Evolutionary conservation across 2,888 invertebrate genomes (phyloP).

Genomic region (Tenthredo livida): DNA sequence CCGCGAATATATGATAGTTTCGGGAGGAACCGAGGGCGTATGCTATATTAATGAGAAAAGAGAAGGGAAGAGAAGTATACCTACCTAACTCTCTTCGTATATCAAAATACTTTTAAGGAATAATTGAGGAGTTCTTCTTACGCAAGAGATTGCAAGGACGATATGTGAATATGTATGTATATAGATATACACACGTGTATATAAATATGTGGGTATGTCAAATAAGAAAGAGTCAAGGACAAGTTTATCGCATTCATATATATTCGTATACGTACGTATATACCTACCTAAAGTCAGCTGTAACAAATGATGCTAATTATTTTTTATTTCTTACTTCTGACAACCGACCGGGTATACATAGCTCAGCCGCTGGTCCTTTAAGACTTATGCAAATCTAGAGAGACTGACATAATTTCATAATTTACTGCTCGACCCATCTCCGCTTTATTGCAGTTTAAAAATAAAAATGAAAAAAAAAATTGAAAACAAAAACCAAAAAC

Average conservation of each 20-base stretch:
- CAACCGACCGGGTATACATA: not conserved
- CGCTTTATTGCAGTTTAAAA: not conserved
- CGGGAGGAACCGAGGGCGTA: not conserved
- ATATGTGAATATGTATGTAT: not conserved
- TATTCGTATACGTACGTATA: not conserved
- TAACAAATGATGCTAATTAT: conserved; percentile 38
- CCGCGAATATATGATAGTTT: not conserved
- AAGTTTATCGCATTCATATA: not conserved
- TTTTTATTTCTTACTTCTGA: conserved; percentile 11
- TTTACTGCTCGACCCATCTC: not conserved
- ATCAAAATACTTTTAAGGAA: not conserved
- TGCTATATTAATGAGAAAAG: not conserved
- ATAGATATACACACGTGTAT: not conserved
- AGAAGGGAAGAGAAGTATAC: not conserved
- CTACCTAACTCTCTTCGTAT: not conserved
- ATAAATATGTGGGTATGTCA: not conserved
- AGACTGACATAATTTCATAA: conserved; percentile 13
- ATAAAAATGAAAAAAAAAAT: not conserved
- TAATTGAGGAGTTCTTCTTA: not conserved
- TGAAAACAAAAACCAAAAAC: not conserved
- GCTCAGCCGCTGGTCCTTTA: not conserved
- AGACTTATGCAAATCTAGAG: not conserved
- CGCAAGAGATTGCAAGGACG: conserved; percentile 16
- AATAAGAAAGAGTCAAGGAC: not conserved
- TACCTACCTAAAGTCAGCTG: not conserved